Percentiles rank a stretch among this genome's conserved stretches.
Evolutionary conservation across 2,888 invertebrate genomes (phyloP).

Genomic region (Idaea aversata): DNA sequence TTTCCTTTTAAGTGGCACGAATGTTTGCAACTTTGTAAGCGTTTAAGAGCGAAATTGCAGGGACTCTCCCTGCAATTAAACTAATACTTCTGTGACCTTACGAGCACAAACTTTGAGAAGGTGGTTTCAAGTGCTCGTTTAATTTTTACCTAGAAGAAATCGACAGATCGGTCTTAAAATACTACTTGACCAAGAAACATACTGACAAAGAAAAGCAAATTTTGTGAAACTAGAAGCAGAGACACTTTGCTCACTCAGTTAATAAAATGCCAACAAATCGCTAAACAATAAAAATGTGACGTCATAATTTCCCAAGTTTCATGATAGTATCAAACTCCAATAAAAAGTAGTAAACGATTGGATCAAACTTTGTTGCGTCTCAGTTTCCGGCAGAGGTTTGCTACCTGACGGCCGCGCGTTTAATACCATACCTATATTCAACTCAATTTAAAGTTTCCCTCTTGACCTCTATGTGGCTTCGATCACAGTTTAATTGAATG

Average conservation of each 20-base stretch:
- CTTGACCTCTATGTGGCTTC: constrained; percentile 18
- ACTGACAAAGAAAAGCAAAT: no score
- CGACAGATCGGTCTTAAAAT: no score
- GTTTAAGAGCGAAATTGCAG: not conserved
- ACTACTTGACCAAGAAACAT: no score
- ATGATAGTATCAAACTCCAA: not conserved
- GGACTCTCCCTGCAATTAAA: not conserved
- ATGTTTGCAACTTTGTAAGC: not conserved
- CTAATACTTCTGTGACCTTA: not conserved
- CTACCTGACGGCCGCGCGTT: constrained; percentile 11
- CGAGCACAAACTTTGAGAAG: no score
- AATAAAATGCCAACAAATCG: no score
- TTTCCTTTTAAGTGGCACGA: not conserved
- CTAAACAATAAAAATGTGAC: no score
- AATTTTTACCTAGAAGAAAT: no score
- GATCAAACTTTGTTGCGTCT: constrained; percentile 18
- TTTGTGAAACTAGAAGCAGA: no score
- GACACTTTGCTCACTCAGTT: no score
- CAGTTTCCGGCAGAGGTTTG: not conserved
- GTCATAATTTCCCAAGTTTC: no score
- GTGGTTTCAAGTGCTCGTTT: no score
- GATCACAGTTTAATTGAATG: constrained; percentile 9
- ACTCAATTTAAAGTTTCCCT: constrained; percentile 36
- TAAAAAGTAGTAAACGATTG: not conserved
- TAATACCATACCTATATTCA: constrained; percentile 25